Percentiles rank a stretch among this genome's conserved stretches.
phyloP scores from a whole-genome alignment of 1,140 invertebrate genomes.

The Magallana angulata region DNA sequence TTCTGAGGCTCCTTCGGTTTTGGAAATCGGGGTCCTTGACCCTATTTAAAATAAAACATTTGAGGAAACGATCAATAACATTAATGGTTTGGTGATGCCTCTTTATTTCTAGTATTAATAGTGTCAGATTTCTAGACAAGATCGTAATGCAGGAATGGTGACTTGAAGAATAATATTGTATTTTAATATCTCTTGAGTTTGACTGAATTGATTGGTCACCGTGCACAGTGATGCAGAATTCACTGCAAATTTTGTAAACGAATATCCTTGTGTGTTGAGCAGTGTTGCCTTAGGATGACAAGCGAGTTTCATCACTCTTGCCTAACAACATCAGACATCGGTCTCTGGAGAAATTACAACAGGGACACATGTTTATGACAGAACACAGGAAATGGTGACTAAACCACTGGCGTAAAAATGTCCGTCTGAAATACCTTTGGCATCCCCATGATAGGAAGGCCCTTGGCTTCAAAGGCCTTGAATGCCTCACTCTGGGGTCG shows the following conservation, averaged over 20 bases:
- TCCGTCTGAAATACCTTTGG: constrained; percentile 14
- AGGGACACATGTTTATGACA: not conserved
- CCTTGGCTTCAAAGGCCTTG: constrained; percentile 63
- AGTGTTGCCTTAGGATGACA: not conserved
- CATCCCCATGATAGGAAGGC: constrained; percentile 61
- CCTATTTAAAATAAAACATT: not conserved
- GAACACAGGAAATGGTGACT: not conserved
- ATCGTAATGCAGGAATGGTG: no score
- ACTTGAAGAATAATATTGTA: not conserved
- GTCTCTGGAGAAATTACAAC: not conserved
- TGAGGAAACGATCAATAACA: no score
- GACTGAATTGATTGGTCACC: not conserved
- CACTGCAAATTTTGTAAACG: not conserved
- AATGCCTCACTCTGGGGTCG: constrained; percentile 63
- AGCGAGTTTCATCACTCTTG: not conserved
- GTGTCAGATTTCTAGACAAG: no score
- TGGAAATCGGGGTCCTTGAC: not conserved
- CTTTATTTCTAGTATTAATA: no score
- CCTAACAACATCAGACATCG: not conserved
- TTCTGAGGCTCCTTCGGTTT: constrained; percentile 1
- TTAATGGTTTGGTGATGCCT: no score
- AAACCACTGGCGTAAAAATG: not conserved
- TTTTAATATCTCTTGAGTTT: not conserved
- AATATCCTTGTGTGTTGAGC: not conserved
- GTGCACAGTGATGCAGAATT: not conserved